Evolutionary conservation across 1,140 invertebrate genomes (phyloP).

Genomic region (Drosophila ananassae): DNA sequence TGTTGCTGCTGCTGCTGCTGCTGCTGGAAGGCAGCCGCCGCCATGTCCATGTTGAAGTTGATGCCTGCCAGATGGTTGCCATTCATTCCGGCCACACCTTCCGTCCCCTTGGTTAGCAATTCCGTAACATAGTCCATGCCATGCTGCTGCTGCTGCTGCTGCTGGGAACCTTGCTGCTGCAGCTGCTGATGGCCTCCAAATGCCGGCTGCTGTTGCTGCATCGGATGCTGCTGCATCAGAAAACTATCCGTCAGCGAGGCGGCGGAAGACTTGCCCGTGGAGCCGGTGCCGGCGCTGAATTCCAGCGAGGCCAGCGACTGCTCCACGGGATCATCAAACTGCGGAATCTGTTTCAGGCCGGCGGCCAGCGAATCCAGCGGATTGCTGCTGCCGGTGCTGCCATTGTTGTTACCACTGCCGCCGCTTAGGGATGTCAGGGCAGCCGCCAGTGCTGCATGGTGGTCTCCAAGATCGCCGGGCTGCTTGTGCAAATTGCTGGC

Average conservation of each 20-base stretch:
- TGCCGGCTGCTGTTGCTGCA: constrained; percentile 53
- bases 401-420: constrained; percentile 23
- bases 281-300: constrained; percentile 84
- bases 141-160: constrained; percentile 66
- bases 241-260: constrained; percentile 65
- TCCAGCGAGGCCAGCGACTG: constrained; percentile 88
- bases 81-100: constrained; percentile 73
- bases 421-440: constrained; percentile 34
- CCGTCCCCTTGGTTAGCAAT: constrained; percentile 64
- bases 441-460: constrained; percentile 61
- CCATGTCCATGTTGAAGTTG: constrained; percentile 67
- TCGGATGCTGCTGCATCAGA: constrained; percentile 71
- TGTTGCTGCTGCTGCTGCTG: constrained; percentile 61
- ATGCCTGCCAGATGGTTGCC: constrained; percentile 70
- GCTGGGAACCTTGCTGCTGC: constrained; percentile 65
- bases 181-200: constrained; percentile 43
- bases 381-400: constrained; percentile 11
- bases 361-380: constrained; percentile 73
- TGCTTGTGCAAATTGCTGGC: constrained; percentile 81
- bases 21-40: constrained; percentile 46
- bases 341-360: constrained; percentile 78
- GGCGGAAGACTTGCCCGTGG: constrained; percentile 58
- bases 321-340: constrained; percentile 87
- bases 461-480: constrained; percentile 58
- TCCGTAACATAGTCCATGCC: constrained; percentile 75